These are phyloP conservation scores for Tragelaphus scriptus DNA, from an alignment of 2,113 vertebrate genomes.

Conservation along the genomic window DNA sequence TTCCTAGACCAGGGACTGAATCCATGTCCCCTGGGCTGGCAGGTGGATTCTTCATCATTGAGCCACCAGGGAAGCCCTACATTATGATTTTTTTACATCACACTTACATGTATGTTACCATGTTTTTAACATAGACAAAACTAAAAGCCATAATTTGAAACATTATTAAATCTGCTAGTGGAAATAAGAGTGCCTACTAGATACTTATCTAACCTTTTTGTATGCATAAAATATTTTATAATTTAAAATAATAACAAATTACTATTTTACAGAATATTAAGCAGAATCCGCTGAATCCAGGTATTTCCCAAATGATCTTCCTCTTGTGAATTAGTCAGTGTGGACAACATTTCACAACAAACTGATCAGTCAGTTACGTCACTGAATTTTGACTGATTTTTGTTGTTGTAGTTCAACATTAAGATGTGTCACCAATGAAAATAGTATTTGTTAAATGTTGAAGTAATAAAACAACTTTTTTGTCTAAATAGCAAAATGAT, in stretches of 20 bases:
- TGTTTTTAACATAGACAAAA: neutral
- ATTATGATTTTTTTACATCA: neutral
- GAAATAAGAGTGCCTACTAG: neutral
- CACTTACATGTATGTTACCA: neutral
- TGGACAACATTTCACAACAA: neutral
- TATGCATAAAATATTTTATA: neutral
- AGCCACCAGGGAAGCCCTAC: neutral
- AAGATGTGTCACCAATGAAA: neutral
- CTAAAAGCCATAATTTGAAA: neutral
- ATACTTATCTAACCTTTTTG: neutral
- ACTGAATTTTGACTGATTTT: neutral
- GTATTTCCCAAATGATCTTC: conserved; percentile 20
- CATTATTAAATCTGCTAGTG: neutral
- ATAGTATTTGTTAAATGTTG: neutral
- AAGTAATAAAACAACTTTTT: neutral
- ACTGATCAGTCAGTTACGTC: neutral
- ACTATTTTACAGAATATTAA: neutral
- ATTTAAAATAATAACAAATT: neutral
- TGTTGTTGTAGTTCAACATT: neutral
- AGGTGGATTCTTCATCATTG: neutral
- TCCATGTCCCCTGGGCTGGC: accelerated
- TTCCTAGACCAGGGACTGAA: neutral
- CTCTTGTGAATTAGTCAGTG: neutral
- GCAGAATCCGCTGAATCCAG: neutral
- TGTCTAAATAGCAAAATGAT: neutral